phyloP scores from a whole-genome alignment of 2,113 vertebrate genomes.

The Ammodytes dubius region DNA sequence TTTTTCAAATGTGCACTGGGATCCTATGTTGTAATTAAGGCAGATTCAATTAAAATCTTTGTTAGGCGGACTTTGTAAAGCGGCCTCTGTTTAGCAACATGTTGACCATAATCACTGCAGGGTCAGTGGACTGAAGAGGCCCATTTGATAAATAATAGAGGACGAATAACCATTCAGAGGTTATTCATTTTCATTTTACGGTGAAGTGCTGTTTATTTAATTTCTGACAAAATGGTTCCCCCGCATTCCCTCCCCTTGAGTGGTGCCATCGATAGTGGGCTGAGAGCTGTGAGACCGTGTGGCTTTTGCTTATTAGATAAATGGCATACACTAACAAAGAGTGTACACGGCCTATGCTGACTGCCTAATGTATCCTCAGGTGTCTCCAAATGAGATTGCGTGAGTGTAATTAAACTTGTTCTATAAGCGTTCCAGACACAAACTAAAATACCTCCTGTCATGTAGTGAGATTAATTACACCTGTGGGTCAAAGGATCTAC shows the following conservation, averaged over 20 bases:
- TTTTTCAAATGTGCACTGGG: constrained; percentile 64
- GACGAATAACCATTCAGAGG: constrained; percentile 74
- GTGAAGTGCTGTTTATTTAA: constrained; percentile 78
- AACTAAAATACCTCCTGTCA: constrained; percentile 95
- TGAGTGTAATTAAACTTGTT: constrained; percentile 94
- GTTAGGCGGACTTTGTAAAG: constrained; percentile 63
- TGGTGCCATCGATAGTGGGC: constrained; percentile 29
- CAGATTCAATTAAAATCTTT: constrained; percentile 79
- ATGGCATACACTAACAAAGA: constrained; percentile 92
- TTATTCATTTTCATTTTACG: constrained; percentile 80
- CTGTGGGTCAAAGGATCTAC: constrained; percentile 94
- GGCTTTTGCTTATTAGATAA: constrained; percentile 91
- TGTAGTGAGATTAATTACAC: constrained; percentile 98
- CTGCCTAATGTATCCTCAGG: constrained; percentile 91
- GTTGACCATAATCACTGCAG: constrained; percentile 77
- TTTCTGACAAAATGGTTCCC: constrained; percentile 69
- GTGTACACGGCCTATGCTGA: constrained; percentile 91
- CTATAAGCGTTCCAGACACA: constrained; percentile 82
- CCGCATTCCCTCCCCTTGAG: constrained; percentile 51
- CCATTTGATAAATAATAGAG: constrained; percentile 75
- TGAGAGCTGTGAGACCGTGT: constrained; percentile 48
- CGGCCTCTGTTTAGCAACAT: constrained; percentile 63
- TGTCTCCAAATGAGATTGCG: constrained; percentile 94
- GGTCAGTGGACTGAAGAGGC: constrained; percentile 74
- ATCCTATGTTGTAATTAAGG: constrained; percentile 62